These are phyloP conservation scores for Gallirallus australis DNA, from an alignment of 2,797 vertebrate genomes.

Conservation along the genomic window DNA sequence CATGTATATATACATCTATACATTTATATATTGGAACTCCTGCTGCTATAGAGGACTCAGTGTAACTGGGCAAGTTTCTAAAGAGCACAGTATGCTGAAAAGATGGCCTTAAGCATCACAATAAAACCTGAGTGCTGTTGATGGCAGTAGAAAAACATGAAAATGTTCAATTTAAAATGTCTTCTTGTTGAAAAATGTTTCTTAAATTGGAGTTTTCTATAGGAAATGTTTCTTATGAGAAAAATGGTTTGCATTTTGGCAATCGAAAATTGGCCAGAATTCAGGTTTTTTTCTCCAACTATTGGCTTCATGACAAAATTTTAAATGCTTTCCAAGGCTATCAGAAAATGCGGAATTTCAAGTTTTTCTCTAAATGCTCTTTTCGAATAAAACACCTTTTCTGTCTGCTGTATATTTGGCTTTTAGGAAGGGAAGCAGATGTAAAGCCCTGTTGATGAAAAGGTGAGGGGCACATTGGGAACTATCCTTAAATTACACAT, in stretches of 20 bases:
- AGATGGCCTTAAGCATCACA: slow-evolving; percentile 50
- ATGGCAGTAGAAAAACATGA: slow-evolving; percentile 48
- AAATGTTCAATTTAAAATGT: slow-evolving; percentile 59
- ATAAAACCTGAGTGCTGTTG: slow-evolving; percentile 61
- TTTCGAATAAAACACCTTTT: not conserved
- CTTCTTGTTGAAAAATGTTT: slow-evolving; percentile 53
- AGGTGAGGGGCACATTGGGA: not conserved
- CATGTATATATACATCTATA: not conserved
- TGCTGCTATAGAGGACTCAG: not conserved
- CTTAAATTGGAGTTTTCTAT: slow-evolving; percentile 45
- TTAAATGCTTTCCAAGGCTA: not conserved
- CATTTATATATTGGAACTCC: slow-evolving; percentile 18
- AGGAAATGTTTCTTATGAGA: slow-evolving; percentile 36
- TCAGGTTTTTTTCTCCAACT: not conserved
- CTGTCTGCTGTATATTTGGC: not conserved
- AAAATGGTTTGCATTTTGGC: slow-evolving; percentile 48
- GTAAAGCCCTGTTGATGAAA: not conserved
- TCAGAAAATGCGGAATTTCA: not conserved
- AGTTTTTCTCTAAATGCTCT: not conserved
- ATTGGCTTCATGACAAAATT: slow-evolving; percentile 34
- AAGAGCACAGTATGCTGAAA: slow-evolving; percentile 54
- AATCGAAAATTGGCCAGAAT: not conserved
- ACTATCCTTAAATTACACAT: not conserved
- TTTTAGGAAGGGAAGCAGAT: not conserved
- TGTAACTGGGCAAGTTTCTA: slow-evolving; percentile 25